Evolutionary conservation across 2,113 vertebrate species (phyloP).

Genomic region (Brachyhypopomus occidentalis): DNA sequence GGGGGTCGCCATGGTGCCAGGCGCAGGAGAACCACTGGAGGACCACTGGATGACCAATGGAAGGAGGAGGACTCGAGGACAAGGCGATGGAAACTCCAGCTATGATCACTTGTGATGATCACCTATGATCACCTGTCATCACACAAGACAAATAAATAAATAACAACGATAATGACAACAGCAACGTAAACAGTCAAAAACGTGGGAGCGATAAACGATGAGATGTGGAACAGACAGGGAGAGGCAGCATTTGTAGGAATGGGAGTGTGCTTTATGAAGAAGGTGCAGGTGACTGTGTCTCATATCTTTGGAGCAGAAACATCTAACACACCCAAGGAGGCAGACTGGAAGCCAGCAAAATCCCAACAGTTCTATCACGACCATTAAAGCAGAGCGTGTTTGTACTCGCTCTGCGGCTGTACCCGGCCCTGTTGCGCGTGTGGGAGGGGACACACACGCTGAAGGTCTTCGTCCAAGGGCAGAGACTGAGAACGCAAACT

Average conservation of each 20-base stretch:
- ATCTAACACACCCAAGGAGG: constrained; percentile 19
- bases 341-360: not conserved
- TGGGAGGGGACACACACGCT: not conserved
- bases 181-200: not conserved
- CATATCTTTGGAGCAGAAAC: not conserved
- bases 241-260: not conserved
- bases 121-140: constrained; percentile 35
- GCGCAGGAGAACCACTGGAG: constrained; percentile 54
- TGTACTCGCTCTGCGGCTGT: not conserved
- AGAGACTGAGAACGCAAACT: constrained; percentile 19
- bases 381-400: not conserved
- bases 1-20: constrained; percentile 54
- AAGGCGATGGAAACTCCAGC: constrained; percentile 9
- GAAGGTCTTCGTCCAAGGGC: not conserved
- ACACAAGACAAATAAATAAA: constrained; percentile 1
- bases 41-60: constrained; percentile 38
- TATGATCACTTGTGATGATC: constrained; percentile 27
- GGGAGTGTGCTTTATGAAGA: not conserved
- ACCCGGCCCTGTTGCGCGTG: not conserved
- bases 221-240: not conserved
- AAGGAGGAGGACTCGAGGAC: constrained; percentile 19
- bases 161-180: not conserved
- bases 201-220: not conserved
- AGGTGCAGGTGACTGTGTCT: not conserved
- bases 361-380: not conserved